phyloP scores from a whole-genome alignment of 2,888 invertebrate genomes.

The Drosophila quinaria region DNA sequence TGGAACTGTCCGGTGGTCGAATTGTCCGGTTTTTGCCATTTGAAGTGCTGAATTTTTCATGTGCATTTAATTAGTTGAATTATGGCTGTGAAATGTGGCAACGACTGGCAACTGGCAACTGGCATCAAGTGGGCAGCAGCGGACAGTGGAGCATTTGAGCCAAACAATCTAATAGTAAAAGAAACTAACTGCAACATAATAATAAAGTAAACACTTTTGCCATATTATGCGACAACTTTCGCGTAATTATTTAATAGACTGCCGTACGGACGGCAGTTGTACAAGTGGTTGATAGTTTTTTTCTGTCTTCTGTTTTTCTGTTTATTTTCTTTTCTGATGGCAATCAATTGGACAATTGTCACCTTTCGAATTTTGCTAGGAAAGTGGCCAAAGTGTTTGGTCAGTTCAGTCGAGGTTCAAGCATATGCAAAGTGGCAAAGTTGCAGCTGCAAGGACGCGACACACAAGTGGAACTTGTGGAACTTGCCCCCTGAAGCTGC shows the following conservation, averaged over 20 bases:
- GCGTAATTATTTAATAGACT: constrained; percentile 69
- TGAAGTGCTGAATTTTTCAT: constrained; percentile 81
- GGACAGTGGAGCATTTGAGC: constrained; percentile 48
- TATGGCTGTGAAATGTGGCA: constrained; percentile 79
- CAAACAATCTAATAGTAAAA: constrained; percentile 75
- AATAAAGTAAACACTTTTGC: constrained; percentile 75
- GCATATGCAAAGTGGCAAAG: constrained; percentile 41
- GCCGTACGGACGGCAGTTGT: constrained; percentile 35
- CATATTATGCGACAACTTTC: constrained; percentile 82
- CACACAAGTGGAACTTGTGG: constrained; percentile 10
- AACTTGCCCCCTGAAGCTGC: neutral
- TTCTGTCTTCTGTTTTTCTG: constrained; percentile 11
- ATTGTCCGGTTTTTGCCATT: constrained; percentile 74
- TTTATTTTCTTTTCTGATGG: constrained; percentile 32
- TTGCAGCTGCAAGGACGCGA: constrained; percentile 33
- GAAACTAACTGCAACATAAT: constrained; percentile 68
- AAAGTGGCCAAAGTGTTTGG: constrained; percentile 34
- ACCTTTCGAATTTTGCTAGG: constrained; percentile 57
- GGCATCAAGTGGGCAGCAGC: constrained; percentile 10
- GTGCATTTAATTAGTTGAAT: constrained; percentile 82
- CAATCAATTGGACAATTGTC: constrained; percentile 65
- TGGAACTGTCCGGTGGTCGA: constrained; percentile 26
- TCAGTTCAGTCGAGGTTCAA: neutral
- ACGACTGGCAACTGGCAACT: constrained; percentile 34
- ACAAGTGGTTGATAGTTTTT: constrained; percentile 15